Conservation (phyloP, 2,113 vertebrate species). For the Chaetodon auriga region DNA sequence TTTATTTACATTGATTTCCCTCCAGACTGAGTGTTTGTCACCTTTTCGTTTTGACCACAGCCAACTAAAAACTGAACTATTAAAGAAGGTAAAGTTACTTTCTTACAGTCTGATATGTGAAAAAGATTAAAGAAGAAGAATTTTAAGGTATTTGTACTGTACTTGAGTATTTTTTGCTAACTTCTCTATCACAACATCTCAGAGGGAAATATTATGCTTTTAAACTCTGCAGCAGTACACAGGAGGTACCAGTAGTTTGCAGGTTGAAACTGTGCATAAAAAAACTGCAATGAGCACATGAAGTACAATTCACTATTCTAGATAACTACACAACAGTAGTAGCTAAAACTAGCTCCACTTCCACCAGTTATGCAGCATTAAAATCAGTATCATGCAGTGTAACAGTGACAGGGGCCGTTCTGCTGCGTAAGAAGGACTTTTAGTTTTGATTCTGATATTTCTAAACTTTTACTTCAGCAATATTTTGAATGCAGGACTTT, state of each 20-base stretch:
- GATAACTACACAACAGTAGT: not conserved
- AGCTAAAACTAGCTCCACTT: not conserved
- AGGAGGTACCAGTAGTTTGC: not conserved
- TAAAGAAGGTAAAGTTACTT: not conserved
- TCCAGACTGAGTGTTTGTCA: not conserved
- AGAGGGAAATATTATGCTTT: not conserved
- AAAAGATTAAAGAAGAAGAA: not conserved
- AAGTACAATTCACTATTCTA: not conserved
- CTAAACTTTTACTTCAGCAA: not conserved
- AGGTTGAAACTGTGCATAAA: not conserved
- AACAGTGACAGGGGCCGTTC: not conserved
- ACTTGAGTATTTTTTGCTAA: not conserved
- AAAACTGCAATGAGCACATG: no score
- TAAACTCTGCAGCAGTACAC: not conserved
- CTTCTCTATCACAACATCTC: not conserved
- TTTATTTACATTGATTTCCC: conserved; percentile 30
- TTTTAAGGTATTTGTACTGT: not conserved
- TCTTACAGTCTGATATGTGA: not conserved
- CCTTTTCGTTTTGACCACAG: not conserved
- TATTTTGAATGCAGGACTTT: not conserved
- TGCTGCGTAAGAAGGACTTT: not conserved
- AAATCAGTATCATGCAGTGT: not conserved
- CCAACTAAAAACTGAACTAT: not conserved
- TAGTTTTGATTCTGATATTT: not conserved
- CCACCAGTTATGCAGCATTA: not conserved